These are phyloP conservation scores for Corythornis cristatus DNA, from an alignment of 2,113 vertebrate species.

Conservation along the genomic window DNA sequence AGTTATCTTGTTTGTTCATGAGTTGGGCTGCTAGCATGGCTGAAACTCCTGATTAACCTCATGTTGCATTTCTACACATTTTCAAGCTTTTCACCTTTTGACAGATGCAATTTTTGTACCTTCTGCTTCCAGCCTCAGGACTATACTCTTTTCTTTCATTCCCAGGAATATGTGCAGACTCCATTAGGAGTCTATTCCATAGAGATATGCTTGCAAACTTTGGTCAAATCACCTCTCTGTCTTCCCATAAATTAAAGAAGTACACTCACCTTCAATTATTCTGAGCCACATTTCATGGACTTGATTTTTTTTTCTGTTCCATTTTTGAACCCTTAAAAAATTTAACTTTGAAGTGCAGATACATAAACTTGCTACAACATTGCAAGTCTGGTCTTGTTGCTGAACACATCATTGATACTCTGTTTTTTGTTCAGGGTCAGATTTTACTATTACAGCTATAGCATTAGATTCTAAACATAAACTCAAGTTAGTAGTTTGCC, in stretches of 20 bases:
- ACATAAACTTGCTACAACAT: background rate
- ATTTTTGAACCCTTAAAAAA: background rate
- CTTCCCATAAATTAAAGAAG: background rate
- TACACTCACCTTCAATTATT: background rate
- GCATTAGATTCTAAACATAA: background rate
- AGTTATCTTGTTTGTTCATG: background rate
- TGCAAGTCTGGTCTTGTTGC: background rate
- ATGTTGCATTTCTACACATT: background rate
- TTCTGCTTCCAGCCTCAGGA: background rate
- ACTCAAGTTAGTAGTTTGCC: background rate
- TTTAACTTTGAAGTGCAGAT: background rate
- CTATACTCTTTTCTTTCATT: background rate
- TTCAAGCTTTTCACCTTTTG: background rate
- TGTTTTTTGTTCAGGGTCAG: background rate
- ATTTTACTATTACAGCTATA: background rate
- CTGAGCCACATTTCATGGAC: background rate
- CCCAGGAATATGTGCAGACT: background rate
- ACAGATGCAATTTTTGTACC: background rate
- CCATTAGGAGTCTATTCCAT: background rate
- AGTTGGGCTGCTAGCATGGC: background rate
- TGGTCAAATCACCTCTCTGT: background rate
- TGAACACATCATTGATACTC: background rate
- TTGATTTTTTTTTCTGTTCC: background rate
- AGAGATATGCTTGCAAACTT: background rate
- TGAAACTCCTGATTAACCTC: background rate